Percentiles rank a stretch among this genome's conserved stretches.
Evolutionary conservation across 2,888 invertebrate genomes (phyloP).

Genomic region (Tachina grossa): DNA sequence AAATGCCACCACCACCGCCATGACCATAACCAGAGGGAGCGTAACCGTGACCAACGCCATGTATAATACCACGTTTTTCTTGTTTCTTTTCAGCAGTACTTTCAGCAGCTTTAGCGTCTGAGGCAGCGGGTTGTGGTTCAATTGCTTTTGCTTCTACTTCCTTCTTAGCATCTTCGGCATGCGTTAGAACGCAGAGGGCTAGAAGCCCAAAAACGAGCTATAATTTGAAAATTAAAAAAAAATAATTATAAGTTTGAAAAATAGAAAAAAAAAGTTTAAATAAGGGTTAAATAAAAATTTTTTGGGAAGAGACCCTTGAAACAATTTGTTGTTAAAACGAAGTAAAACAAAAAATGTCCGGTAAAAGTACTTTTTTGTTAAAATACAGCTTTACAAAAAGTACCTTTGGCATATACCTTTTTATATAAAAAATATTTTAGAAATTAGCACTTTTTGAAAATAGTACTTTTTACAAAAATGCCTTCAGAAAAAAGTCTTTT

Average conservation of each 20-base stretch:
- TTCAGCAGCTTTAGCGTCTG: constrained; percentile 85
- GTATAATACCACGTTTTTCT: constrained; percentile 89
- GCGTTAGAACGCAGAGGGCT: constrained; percentile 86
- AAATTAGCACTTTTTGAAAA: no score
- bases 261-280: no score
- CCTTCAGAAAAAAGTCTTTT: no score
- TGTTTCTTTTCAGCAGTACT: constrained; percentile 87
- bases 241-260: not conserved
- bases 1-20: constrained; percentile 79
- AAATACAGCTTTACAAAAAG: no score
- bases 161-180: constrained; percentile 85
- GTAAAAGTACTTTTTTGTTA: no score
- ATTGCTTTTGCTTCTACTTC: constrained; percentile 78
- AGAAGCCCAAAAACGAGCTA: constrained; percentile 83
- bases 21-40: constrained; percentile 75
- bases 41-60: constrained; percentile 84
- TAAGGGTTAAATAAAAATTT: no score
- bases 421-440: no score
- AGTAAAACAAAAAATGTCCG: no score
- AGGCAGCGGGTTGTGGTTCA: constrained; percentile 82
- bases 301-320: no score
- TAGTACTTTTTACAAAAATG: no score
- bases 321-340: no score
- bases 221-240: constrained; percentile 61
- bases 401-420: no score